These are phyloP conservation scores for Periplaneta americana DNA, from an alignment of 1,140 invertebrate genomes.

Conservation along the genomic window DNA sequence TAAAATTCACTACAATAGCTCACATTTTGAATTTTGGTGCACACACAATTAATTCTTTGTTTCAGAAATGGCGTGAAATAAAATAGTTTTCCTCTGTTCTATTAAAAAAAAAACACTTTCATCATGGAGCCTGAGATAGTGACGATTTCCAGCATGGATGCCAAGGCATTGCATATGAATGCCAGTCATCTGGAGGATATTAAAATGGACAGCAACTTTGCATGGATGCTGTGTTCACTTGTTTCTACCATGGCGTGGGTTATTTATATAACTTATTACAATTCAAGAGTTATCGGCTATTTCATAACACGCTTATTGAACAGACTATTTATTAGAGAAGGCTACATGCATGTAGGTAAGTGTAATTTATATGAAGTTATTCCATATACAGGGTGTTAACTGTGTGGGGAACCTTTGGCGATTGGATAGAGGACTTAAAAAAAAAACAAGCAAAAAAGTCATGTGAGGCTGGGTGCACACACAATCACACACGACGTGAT, in stretches of 20 bases:
- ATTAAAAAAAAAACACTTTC: neutral
- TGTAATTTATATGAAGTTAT: no score
- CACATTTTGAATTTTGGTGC: no score
- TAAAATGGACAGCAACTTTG: conserved; percentile 76
- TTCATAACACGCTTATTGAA: conserved; percentile 87
- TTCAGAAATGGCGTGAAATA: neutral
- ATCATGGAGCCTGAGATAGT: neutral
- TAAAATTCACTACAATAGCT: no score
- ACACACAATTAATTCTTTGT: no score
- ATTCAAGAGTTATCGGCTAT: conserved; percentile 85
- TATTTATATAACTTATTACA: conserved; percentile 93
- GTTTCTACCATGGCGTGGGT: conserved; percentile 81
- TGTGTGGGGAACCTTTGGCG: no score
- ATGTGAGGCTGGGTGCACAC: no score
- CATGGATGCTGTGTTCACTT: conserved; percentile 73
- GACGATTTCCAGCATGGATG: neutral
- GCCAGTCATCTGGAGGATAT: conserved; percentile 13
- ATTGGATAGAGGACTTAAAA: no score
- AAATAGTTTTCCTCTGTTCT: neutral
- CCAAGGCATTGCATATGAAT: neutral
- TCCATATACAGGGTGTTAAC: no score
- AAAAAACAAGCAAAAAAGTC: no score
- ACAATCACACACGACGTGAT: no score
- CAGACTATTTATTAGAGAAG: conserved; percentile 76
- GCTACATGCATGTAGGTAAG: conserved; percentile 88